Conservation (phyloP, 2,113 vertebrate genomes). For the Myotis davidii region DNA sequence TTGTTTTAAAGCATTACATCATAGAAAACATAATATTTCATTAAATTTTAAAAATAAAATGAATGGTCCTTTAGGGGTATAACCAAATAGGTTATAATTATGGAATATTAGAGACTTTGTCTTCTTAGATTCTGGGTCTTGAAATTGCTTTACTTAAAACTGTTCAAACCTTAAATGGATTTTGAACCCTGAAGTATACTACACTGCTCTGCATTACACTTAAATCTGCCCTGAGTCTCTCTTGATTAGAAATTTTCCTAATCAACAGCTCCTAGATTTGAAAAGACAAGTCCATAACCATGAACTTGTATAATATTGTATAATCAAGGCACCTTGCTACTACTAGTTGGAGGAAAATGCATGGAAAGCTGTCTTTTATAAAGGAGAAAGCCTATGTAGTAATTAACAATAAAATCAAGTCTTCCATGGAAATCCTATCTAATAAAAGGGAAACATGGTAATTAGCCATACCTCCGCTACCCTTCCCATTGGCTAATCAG, state of each 20-base stretch:
- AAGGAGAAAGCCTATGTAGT: background rate
- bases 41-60: background rate
- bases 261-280: background rate
- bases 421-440: background rate
- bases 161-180: background rate
- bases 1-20: conserved; percentile 58
- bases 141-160: conserved; percentile 19
- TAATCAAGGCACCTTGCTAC: background rate
- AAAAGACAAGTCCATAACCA: background rate
- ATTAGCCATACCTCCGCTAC: too few relatives aligned
- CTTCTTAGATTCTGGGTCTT: background rate
- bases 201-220: background rate
- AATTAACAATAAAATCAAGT: background rate
- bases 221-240: background rate
- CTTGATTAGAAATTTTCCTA: background rate
- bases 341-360: background rate
- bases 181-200: background rate
- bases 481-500: too few relatives aligned
- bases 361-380: background rate
- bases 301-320: background rate
- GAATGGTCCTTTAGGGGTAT: background rate
- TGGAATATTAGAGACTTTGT: background rate
- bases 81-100: background rate
- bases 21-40: background rate
- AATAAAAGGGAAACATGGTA: too few relatives aligned